Conservation (phyloP, 2,888 invertebrate species). For the Tenthredo amoena region DNA sequence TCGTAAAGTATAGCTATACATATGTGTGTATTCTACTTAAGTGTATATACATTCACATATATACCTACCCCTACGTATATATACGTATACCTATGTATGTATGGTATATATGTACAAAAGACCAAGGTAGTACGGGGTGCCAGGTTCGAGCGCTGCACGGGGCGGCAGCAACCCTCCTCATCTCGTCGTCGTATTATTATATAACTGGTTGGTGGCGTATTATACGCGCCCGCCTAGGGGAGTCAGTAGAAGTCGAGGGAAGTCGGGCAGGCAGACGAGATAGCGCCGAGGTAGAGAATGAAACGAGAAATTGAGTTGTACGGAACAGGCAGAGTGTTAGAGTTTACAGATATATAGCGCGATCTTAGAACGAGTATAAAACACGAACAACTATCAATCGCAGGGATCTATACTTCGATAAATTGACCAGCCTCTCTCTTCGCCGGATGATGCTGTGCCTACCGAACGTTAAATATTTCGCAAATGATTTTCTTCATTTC, state of each 20-base stretch:
- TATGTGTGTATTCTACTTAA: conserved; percentile 24
- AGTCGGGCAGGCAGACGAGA: conserved; percentile 77
- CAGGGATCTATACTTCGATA: not conserved
- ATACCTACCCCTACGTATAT: not conserved
- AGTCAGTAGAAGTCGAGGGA: conserved; percentile 65
- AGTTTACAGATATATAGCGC: conserved; percentile 32
- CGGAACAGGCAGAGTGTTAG: conserved; percentile 65
- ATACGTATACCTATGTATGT: not conserved
- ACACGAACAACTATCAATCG: conserved; percentile 27
- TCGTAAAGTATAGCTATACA: conserved; percentile 34
- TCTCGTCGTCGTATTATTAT: conserved; percentile 72
- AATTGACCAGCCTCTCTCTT: not conserved
- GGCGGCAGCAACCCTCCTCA: conserved; percentile 54
- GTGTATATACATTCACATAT: conserved; percentile 37
- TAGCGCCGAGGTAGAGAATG: conserved; percentile 75
- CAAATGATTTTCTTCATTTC: not conserved
- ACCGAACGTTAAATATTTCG: not conserved
- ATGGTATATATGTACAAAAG: not conserved
- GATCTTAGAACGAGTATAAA: not conserved
- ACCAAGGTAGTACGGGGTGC: conserved; percentile 6
- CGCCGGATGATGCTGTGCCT: not conserved
- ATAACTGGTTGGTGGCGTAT: conserved; percentile 76
- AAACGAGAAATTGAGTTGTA: conserved; percentile 78
- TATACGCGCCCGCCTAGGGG: conserved; percentile 73
- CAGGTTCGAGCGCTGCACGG: not conserved